Conservation (phyloP, 2,797 vertebrate species). For the Emydoidea blandingii region DNA sequence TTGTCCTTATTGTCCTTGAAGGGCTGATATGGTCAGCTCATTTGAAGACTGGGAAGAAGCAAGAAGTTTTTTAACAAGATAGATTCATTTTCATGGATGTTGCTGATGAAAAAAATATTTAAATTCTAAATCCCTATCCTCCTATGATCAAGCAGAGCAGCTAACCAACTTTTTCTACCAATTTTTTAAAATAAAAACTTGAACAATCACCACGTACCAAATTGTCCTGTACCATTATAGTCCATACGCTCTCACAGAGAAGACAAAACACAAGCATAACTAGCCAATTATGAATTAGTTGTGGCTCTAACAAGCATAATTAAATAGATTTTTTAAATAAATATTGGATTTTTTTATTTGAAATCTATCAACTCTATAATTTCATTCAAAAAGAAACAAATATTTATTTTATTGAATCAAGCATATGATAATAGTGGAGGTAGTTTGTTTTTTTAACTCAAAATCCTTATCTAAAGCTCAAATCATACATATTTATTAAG, state of each 20-base stretch:
- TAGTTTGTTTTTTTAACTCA: background rate
- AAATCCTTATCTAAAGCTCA: background rate
- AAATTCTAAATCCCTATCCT: background rate
- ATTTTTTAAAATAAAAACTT: background rate
- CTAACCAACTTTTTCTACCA: background rate
- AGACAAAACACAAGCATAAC: background rate
- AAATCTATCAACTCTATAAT: background rate
- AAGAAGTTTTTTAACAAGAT: background rate
- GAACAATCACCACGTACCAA: background rate
- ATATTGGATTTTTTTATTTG: too few relatives aligned
- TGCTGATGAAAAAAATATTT: background rate
- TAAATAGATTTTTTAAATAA: background rate
- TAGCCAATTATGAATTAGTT: background rate
- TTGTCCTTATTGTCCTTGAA: background rate
- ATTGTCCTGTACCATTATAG: background rate
- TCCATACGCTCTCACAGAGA: background rate
- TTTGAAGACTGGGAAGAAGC: background rate
- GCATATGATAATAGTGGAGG: background rate
- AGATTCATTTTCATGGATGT: background rate
- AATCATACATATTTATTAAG: background rate
- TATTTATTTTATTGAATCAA: background rate
- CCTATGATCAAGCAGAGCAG: background rate
- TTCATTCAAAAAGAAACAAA: background rate
- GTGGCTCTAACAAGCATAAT: background rate
- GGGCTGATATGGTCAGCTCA: background rate